Percentiles rank a stretch among this genome's conserved stretches.
These are phyloP conservation scores for Nomada lathburiana DNA, from an alignment of 2,888 invertebrate genomes.

Conservation along the genomic window DNA sequence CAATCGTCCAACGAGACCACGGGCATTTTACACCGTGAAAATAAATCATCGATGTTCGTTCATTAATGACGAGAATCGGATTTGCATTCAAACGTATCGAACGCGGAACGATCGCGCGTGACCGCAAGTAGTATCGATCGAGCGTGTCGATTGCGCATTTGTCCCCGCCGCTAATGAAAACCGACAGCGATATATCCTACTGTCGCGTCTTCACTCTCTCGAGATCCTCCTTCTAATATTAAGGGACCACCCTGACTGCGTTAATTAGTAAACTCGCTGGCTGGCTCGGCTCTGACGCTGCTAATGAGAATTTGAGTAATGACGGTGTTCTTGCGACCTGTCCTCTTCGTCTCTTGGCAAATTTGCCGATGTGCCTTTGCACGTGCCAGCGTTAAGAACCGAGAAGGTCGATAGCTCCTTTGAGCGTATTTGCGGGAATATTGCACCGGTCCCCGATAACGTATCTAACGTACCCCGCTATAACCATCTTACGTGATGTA, in stretches of 20 bases:
- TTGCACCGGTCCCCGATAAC: constrained; percentile 28
- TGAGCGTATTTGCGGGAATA: constrained; percentile 44
- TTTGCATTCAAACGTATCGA: not conserved
- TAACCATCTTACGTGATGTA: too few relatives aligned
- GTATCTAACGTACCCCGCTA: not conserved
- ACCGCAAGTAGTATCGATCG: constrained; percentile 42
- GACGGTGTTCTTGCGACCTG: constrained; percentile 74
- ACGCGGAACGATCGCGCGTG: not conserved
- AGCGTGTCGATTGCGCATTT: constrained; percentile 69
- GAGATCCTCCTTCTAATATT: constrained; percentile 71
- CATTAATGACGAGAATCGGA: too few relatives aligned
- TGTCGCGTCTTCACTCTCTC: constrained; percentile 67
- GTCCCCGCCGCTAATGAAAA: constrained; percentile 74
- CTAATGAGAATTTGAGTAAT: constrained; percentile 83
- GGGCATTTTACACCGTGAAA: not conserved
- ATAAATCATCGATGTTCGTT: not conserved
- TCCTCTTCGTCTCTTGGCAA: constrained; percentile 67
- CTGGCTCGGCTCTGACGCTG: constrained; percentile 76
- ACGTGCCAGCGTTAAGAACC: constrained; percentile 54
- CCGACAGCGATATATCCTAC: constrained; percentile 74
- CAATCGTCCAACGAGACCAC: not conserved
- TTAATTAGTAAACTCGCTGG: constrained; percentile 81
- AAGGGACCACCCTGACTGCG: constrained; percentile 76
- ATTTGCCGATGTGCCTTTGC: constrained; percentile 71
- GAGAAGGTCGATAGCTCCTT: constrained; percentile 64